Evolutionary conservation across 2,113 vertebrate species (phyloP).

Genomic region (Grallaria varia): DNA sequence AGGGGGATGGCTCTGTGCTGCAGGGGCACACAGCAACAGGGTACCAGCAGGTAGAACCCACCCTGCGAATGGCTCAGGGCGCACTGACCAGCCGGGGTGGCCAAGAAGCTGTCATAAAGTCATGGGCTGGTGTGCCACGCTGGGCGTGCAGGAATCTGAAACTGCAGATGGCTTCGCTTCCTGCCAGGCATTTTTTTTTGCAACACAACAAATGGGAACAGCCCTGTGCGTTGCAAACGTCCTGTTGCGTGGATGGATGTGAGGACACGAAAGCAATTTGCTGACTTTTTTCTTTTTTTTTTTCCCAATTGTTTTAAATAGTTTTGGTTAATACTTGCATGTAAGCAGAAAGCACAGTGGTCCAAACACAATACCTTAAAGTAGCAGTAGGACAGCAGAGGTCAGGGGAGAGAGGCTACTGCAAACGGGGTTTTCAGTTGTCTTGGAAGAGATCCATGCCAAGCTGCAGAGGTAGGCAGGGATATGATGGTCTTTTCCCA

Average conservation of each 20-base stretch:
- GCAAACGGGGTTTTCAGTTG: fast-evolving
- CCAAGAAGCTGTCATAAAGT: neutral
- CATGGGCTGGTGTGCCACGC: neutral
- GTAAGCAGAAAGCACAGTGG: neutral
- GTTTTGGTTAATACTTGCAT: neutral
- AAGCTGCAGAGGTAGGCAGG: neutral
- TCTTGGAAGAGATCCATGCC: neutral
- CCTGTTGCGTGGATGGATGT: neutral
- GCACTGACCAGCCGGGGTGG: neutral
- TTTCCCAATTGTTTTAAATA: neutral
- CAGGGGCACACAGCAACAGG: neutral
- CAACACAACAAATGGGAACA: neutral
- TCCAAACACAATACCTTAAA: neutral
- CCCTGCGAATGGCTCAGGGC: neutral
- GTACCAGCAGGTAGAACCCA: neutral
- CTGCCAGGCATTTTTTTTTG: slow-evolving; percentile 7
- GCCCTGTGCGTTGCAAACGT: neutral
- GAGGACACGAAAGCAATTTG: neutral
- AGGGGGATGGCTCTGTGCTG: neutral
- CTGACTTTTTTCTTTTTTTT: neutral
- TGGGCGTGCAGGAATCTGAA: neutral
- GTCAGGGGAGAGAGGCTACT: neutral
- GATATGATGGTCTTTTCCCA: neutral
- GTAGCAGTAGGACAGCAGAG: neutral
- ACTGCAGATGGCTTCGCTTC: neutral